phyloP scores from a whole-genome alignment of 2,888 invertebrate genomes.

The Eucera pruinosa region DNA sequence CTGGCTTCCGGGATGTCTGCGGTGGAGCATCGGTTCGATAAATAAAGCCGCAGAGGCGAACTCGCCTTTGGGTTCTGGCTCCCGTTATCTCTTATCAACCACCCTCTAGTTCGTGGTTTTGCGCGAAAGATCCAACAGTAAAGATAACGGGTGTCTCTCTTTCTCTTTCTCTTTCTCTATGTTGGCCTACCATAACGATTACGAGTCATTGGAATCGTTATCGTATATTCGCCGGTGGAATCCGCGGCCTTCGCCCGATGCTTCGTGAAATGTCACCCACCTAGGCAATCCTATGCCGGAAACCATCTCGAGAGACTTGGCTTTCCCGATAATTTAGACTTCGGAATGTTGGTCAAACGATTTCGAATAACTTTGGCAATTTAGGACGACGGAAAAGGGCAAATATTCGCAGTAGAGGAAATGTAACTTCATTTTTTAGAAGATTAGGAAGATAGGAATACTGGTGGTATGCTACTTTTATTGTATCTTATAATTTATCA shows the following conservation, averaged over 20 bases:
- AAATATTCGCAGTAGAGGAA: too few relatives aligned
- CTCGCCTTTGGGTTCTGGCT: constrained; percentile 40
- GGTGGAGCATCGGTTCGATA: constrained; percentile 42
- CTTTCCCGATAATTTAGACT: constrained; percentile 3
- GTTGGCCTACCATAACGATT: constrained; percentile 65
- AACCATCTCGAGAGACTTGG: neutral
- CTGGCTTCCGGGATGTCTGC: constrained; percentile 56
- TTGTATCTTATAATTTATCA: too few relatives aligned
- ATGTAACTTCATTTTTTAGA: too few relatives aligned
- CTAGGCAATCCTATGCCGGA: constrained; percentile 25
- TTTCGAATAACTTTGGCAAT: neutral
- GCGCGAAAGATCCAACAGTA: constrained; percentile 64
- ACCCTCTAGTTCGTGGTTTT: constrained; percentile 66
- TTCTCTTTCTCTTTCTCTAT: neutral
- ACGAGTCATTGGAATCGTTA: constrained; percentile 69
- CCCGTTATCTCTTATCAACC: constrained; percentile 74
- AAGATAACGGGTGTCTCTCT: constrained; percentile 62
- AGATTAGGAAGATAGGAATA: too few relatives aligned
- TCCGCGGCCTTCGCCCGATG: constrained; percentile 25
- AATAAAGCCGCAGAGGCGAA: constrained; percentile 37
- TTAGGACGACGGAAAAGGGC: too few relatives aligned
- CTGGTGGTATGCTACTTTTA: too few relatives aligned
- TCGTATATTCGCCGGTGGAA: constrained; percentile 51
- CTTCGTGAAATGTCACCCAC: constrained; percentile 32
- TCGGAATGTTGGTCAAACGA: neutral